These are phyloP conservation scores for Darwinula stevensoni DNA, from an alignment of 2,888 invertebrate genomes.

Conservation along the genomic window DNA sequence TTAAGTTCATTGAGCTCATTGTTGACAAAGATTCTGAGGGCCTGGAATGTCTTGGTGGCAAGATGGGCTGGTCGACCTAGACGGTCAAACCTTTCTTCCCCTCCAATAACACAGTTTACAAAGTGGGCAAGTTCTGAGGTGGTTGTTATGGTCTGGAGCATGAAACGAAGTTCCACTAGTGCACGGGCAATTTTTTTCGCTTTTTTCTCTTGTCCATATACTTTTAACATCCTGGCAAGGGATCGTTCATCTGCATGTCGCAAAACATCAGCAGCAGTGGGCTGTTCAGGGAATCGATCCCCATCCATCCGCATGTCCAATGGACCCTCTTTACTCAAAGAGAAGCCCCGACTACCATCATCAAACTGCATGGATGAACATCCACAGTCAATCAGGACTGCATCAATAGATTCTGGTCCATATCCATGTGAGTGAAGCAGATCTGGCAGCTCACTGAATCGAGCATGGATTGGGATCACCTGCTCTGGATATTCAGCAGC, in stretches of 20 bases:
- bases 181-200: constrained; percentile 60
- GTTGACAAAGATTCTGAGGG: constrained; percentile 76
- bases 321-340: constrained; percentile 50
- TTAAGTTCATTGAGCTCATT: constrained; percentile 86
- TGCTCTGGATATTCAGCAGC: constrained; percentile 32
- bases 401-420: constrained; percentile 37
- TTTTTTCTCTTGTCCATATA: constrained; percentile 68
- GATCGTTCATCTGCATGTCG: constrained; percentile 44
- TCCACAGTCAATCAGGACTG: constrained; percentile 69
- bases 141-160: constrained; percentile 40
- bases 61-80: constrained; percentile 40
- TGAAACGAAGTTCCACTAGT: constrained; percentile 49
- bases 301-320: constrained; percentile 92
- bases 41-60: constrained; percentile 79
- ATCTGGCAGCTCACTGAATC: constrained; percentile 52
- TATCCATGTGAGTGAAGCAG: constrained; percentile 28
- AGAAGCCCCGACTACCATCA: constrained; percentile 47
- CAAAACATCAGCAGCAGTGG: constrained; percentile 63
- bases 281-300: constrained; percentile 29
- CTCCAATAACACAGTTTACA: constrained; percentile 28
- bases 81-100: constrained; percentile 28
- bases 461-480: constrained; percentile 49
- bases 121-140: constrained; percentile 51
- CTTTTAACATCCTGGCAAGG: constrained; percentile 49
- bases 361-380: constrained; percentile 90